These are phyloP conservation scores for Agrochola lychnidis DNA, from an alignment of 2,888 invertebrate species.

Conservation along the genomic window DNA sequence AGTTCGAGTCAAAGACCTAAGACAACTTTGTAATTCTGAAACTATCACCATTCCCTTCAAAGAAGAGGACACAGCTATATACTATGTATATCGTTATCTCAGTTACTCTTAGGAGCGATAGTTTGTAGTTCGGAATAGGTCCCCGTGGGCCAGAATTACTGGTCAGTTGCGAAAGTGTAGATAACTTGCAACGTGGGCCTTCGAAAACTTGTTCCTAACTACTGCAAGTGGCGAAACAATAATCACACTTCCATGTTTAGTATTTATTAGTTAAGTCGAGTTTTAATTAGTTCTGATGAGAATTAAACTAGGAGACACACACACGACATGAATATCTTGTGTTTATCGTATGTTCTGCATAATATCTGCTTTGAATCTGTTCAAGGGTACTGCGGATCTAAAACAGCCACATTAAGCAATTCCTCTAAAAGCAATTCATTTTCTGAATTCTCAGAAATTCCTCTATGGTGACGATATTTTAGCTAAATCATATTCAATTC, in stretches of 20 bases:
- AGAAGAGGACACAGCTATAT: constrained; percentile 38
- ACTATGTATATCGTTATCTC: constrained; percentile 24
- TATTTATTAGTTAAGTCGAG: constrained; percentile 38
- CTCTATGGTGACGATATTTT: no score
- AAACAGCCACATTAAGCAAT: no score
- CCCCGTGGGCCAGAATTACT: constrained; percentile 53
- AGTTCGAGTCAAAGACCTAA: constrained; percentile 53
- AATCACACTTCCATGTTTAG: constrained; percentile 43
- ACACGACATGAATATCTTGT: not conserved
- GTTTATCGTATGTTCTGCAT: not conserved
- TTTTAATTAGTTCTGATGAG: constrained; percentile 34
- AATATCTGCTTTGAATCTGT: not conserved
- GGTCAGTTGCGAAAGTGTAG: constrained; percentile 60
- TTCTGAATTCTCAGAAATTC: no score
- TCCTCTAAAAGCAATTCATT: no score
- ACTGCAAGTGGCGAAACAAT: constrained; percentile 52
- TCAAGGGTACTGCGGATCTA: no score
- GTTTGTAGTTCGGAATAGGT: constrained; percentile 52
- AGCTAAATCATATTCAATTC: no score
- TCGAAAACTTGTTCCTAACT: constrained; percentile 60
- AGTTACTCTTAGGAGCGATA: constrained; percentile 35
- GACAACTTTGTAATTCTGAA: constrained; percentile 49
- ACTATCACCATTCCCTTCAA: constrained; percentile 53
- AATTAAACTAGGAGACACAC: not conserved
- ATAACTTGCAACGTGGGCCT: constrained; percentile 56